phyloP scores from a whole-genome alignment of 2,113 vertebrate species.

The Sterna hirundo region DNA sequence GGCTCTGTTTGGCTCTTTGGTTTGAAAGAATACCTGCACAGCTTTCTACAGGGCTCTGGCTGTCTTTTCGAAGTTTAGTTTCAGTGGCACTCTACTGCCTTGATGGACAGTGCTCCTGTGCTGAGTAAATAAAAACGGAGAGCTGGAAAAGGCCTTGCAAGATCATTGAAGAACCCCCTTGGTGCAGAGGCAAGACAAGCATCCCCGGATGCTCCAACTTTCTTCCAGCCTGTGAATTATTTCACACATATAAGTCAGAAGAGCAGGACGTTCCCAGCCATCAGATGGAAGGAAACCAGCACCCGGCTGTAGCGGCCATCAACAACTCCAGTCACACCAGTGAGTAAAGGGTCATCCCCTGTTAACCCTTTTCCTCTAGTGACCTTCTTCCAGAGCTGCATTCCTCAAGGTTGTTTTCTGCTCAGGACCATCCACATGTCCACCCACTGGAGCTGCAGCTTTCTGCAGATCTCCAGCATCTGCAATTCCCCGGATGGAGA shows the following conservation, averaged over 20 bases:
- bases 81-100: not conserved
- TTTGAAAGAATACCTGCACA: not conserved
- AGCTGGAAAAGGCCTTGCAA: not conserved
- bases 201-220: not conserved
- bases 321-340: not conserved
- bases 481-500: not conserved
- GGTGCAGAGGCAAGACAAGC: not conserved
- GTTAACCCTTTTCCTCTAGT: not conserved
- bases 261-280: not conserved
- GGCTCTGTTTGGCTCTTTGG: not conserved
- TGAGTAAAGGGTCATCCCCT: not conserved
- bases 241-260: not conserved
- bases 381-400: not conserved
- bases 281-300: not conserved
- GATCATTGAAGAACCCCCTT: not conserved
- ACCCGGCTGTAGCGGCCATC: rapidly evolving
- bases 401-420: not conserved
- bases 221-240: not conserved
- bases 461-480: not conserved
- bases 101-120: not conserved
- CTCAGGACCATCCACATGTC: not conserved
- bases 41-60: not conserved
- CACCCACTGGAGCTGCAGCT: not conserved
- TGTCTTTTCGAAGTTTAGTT: not conserved
- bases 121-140: not conserved